Percentiles rank a stretch among this genome's conserved stretches.
Evolutionary conservation across 2,797 vertebrate genomes (phyloP).

Genomic region (Ispidina lecontei): DNA sequence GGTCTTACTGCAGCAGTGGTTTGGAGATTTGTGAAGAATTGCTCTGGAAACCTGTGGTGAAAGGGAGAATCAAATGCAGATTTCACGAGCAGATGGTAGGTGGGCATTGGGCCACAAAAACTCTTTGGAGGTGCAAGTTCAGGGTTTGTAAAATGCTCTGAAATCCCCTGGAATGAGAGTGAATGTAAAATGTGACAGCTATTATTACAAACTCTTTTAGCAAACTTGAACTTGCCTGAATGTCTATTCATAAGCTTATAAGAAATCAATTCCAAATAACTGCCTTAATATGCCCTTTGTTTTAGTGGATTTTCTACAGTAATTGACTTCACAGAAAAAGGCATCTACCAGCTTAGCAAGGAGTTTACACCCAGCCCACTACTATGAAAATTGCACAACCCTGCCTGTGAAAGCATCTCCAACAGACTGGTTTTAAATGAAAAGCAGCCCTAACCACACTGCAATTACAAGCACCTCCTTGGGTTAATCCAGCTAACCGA

Average conservation of each 20-base stretch:
- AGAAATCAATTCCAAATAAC: conserved; percentile 45
- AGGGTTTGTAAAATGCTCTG: neutral
- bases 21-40: neutral
- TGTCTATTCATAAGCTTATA: conserved; percentile 36
- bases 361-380: neutral
- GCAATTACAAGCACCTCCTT: neutral
- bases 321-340: conserved; percentile 22
- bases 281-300: conserved; percentile 16
- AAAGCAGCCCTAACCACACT: neutral
- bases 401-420: neutral
- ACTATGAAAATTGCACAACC: neutral
- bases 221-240: conserved; percentile 23
- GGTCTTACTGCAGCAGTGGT: accelerated
- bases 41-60: neutral
- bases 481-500: neutral
- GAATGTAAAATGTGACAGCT: conserved; percentile 21
- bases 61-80: neutral
- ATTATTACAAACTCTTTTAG: conserved; percentile 26
- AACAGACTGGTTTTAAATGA: neutral
- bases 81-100: neutral
- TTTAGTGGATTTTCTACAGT: conserved; percentile 22
- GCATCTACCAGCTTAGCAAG: conserved; percentile 1
- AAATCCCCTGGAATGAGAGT: neutral
- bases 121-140: neutral
- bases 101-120: neutral